A percentile compares a stretch with the other conserved stretches of the same genome.
phyloP scores from a whole-genome alignment of 2,888 invertebrate species.

The Gymnosoma rotundatum region DNA sequence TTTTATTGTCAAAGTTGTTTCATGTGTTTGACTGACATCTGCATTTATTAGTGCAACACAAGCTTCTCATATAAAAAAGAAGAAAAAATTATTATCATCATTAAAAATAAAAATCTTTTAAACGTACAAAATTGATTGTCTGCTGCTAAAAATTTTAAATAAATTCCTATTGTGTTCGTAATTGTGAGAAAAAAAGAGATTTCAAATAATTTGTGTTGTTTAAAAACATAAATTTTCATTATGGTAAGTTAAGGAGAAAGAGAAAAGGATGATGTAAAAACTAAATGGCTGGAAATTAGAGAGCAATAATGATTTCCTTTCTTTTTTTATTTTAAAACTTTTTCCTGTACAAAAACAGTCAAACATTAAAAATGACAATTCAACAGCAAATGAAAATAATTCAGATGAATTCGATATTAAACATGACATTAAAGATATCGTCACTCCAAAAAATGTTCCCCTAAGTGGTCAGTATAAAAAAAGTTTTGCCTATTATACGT shows the following conservation, averaged over 20 bases:
- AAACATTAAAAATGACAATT: neutral
- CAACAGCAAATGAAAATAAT: neutral
- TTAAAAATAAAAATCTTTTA: constrained; percentile 39
- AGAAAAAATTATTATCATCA: neutral
- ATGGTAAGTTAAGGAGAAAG: constrained; percentile 50
- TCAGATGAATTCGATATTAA: constrained; percentile 78
- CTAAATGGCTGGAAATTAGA: neutral
- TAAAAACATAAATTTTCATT: constrained; percentile 8
- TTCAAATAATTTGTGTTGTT: neutral
- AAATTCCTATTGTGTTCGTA: neutral
- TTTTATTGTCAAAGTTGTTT: constrained; percentile 45
- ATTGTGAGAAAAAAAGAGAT: neutral
- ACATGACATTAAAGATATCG: constrained; percentile 82
- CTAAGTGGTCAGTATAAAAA: constrained; percentile 87
- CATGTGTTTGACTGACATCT: constrained; percentile 42
- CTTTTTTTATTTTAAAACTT: constrained; percentile 2
- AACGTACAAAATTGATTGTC: constrained; percentile 16
- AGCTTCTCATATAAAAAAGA: constrained; percentile 14
- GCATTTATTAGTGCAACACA: constrained; percentile 32
- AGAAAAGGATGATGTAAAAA: constrained; percentile 45
- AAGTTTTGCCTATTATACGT: constrained; percentile 92
- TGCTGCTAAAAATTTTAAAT: neutral
- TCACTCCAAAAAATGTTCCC: constrained; percentile 85
- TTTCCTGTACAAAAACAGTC: constrained; percentile 35
- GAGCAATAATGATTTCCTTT: constrained; percentile 1